These are phyloP conservation scores for Enteromius treurensis DNA, from an alignment of 2,797 vertebrate species.

Conservation along the genomic window DNA sequence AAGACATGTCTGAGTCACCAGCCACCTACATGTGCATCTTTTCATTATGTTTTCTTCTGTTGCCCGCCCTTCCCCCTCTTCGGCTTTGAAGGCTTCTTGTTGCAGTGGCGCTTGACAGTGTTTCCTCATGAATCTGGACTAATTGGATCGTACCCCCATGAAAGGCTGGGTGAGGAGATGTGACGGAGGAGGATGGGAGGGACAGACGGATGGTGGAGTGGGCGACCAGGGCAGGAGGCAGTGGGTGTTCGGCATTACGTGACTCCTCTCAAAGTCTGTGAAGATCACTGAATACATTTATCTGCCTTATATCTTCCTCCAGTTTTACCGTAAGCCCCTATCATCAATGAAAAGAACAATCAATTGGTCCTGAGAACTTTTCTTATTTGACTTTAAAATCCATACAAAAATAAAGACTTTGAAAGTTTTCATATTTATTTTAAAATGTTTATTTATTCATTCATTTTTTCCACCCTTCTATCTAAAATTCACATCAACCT, in stretches of 20 bases:
- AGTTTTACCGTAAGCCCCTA: neutral
- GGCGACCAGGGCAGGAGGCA: neutral
- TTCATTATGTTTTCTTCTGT: conserved; percentile 38
- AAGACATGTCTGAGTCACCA: conserved; percentile 35
- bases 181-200: conserved; percentile 16
- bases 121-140: conserved; percentile 54
- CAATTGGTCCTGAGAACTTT: neutral
- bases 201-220: neutral
- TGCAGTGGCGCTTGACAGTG: conserved; percentile 27
- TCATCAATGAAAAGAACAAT: neutral
- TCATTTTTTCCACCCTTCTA: neutral
- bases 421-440: neutral
- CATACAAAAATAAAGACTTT: neutral
- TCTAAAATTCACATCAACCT: neutral
- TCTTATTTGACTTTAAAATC: neutral
- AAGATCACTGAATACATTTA: conserved; percentile 13
- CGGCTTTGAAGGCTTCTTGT: conserved; percentile 49
- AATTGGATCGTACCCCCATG: conserved; percentile 57
- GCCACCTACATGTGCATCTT: conserved; percentile 23
- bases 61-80: conserved; percentile 36
- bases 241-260: conserved; percentile 16
- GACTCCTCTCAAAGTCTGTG: conserved; percentile 15
- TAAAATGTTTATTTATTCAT: neutral
- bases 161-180: conserved; percentile 38
- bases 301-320: neutral